Base-by-base conservation (phyloP, 2,113 vertebrate genomes). In the Xiphophorus couchianus region DNA sequence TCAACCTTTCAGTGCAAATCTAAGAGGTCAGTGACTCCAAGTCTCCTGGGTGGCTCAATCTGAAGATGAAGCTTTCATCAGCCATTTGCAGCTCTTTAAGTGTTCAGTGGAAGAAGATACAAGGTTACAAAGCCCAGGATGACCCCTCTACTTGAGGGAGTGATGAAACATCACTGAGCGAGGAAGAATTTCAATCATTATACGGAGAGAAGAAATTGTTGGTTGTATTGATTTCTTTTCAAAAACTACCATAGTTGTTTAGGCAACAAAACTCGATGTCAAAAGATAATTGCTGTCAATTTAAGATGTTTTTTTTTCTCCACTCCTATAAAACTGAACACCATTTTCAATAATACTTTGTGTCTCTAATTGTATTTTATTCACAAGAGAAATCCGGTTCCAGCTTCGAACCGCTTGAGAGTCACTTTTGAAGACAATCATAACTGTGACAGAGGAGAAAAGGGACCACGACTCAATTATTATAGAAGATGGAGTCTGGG, bases 281-380 rank as follows among this genome's bases (percentile, higher is more conserved):
- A 62, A 35, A 83, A 77, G 64, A 65, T 66, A 81, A 78, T 66
- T 77, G 71, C 72, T 79, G 76, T 27, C 54, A 42, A 77, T 80
- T 81, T 31, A 74, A 48, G 14, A 28, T 5, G 44, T 1, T 14
- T 69, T 69, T 69, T 54, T 58, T 33, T 19, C n/a, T 11, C 42
- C 17, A 15, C 35, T 74, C 64, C 72, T 67, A 31, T 73, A 63
- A 13, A 76, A 51, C 27, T 65, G 51, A 69, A 67, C 60, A 31
- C 60, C 2, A 13, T 28, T 17, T n/a, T 71, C 42, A 44, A 4
- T 33, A 29, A 66, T 13, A 64, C 30, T 61, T 54, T 39, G 29
- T 19, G 63, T 39, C 28, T 76, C 70, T 68, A 3, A 66, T 65
- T 75, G 70, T 22, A 27, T 25, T 81, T 75, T 44, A 65, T 37